Base-by-base conservation (phyloP, 64 coral and sea anemone species). In the Pocillopora damicornis region DNA sequence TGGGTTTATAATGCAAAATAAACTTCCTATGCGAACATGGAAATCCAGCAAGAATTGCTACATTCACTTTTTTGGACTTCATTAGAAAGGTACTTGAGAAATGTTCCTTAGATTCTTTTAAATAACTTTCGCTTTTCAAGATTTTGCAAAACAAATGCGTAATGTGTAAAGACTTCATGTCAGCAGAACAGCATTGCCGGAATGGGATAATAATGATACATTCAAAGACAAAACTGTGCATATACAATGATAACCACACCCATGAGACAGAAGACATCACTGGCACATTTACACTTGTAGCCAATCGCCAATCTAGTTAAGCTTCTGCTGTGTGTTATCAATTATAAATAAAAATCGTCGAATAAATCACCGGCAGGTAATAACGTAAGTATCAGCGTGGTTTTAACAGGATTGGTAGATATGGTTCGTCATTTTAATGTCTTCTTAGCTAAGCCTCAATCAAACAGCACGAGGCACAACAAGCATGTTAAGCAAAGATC, bases 261-360 rank as follows among this genome's bases (percentile, higher is more conserved):
- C 0, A 6, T 30, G 67, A 9, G 20, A 71, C 18, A 71, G 22
- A 9, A 69, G 22, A 11, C 67, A 26, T n/a, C 18, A 63, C 12
- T 63, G 16, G 13, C 61, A 63, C 6, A 1, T 22, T n/a, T 10
- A 69, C 22, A 51, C 42, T 51, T 51, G 42, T 69, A 10, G 25
- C 67, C 67, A 71, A 71, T 10, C 45, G 37, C 18, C 17, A 17
- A 51, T 77, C 38, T 45, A 13, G 56, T 77, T 20, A 58, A 77
- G 13, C 23, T 35, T 26, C 15, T 37, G 73, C 75, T 77, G 30
- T 51, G 42, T 51, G 42, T n/a, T 30, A n/a, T 71, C 45, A 77
- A 77, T 77, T 57, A 77, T 77, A 77, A 57, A 77, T 77, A 13
- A 18, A 18, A 77, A 45, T 18, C 17, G 75, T 77, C 75, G 45